Base-by-base conservation (phyloP, 2,888 invertebrate species). In the Hoplodrina ambigua region DNA sequence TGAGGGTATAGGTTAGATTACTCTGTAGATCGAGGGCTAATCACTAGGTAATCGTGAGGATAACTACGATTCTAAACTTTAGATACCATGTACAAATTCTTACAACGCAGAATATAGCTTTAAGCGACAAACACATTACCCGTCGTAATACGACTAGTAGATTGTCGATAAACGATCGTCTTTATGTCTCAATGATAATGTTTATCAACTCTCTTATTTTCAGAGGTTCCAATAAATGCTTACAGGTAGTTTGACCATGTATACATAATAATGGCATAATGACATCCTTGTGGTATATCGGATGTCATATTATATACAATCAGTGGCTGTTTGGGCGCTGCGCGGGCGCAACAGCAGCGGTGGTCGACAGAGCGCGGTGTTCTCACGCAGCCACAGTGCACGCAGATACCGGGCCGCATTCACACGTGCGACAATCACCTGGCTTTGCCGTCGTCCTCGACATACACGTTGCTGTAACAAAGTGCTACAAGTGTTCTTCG, bases 321-420 rank as follows among this genome's bases (percentile, higher is more conserved):
- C 82, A 82, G 84, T 85, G 86, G 86, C 86, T 89, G 89, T 88
- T 89, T 88, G 86, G 87, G 84, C 83, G 85, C 82, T 80, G 81
- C 84, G 82, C 78, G 65, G 57, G 52, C 80, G 68, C 70, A 68
- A 66, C 59, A 69, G 54, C 72, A 41, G 69, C 77, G 72, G 81
- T 68, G 78, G 78, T 72, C 79, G 83, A 82, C 84, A 80, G 80
- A 72, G 85, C 85, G 74, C 87, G 86, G 86, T 88, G 79, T 85
- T 89, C 87, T 88, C 86, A 87, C 89, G 87, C 87, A 85, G 83
- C 76, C 90, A 87, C 89, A 90, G 94, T 93, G 85, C 85, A 85
- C 83, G 85, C 83, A 81, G 82, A 87, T 85, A 81, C 81, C 84
- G 87, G 87, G 83, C 72, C 86, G 88, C 83, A 91, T 85, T 75